Evolutionary conservation across 2,113 vertebrate genomes (phyloP).

Genomic region (Rafetus swinhoei): DNA sequence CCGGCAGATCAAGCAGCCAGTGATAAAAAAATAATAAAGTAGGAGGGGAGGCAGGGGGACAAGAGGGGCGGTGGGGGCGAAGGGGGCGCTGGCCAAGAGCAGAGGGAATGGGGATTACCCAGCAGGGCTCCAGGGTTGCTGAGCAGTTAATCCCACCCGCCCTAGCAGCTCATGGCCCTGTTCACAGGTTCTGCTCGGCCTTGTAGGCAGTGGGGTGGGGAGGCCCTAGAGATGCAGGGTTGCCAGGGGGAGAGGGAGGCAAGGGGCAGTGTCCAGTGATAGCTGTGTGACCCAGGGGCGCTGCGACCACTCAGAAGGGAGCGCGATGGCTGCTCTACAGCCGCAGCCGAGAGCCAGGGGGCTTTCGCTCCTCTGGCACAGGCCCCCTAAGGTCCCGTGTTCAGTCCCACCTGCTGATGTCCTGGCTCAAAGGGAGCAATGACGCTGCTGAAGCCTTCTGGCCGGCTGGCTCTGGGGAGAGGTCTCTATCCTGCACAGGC

Average conservation of each 20-base stretch:
- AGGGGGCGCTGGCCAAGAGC: background rate
- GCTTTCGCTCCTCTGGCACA: no score
- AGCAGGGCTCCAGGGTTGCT: background rate
- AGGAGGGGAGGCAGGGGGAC: background rate
- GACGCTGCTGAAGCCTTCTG: background rate
- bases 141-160: background rate
- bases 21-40: constrained; percentile 57
- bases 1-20: constrained; percentile 51
- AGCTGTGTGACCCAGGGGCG: background rate
- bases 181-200: no score
- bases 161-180: background rate
- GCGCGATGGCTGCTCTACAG: no score
- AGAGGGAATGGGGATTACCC: background rate
- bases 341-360: no score
- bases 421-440: background rate
- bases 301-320: no score
- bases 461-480: background rate
- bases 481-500: no score
- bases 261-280: background rate
- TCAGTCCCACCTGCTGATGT: no score
- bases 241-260: background rate
- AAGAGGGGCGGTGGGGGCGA: no score
- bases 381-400: no score
- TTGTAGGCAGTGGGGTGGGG: background rate
- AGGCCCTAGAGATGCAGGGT: background rate